Base-by-base conservation (phyloP, 2,888 invertebrate genomes). In the Apomyelois bistriatella region DNA sequence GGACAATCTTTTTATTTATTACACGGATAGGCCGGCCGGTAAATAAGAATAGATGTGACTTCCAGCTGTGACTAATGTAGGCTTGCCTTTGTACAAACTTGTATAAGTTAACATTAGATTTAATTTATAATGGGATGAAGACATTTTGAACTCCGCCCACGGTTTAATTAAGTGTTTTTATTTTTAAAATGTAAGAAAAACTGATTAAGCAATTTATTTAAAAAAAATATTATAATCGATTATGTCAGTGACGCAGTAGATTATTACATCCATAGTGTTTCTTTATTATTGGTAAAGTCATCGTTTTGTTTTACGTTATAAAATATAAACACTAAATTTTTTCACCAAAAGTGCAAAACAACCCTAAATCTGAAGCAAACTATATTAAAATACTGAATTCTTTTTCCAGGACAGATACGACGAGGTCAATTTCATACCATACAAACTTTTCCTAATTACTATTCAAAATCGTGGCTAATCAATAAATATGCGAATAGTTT, bases 31-130 rank as follows among this genome's bases (percentile, higher is more conserved):
- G 76, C 72, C 69, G 68, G 64, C 61, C 68, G 62, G 73, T 79
- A 79, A 78, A 79, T 78, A 80, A 74, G 74, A 75, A 80, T 80
- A 76, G 79, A 79, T 78, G 76, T 71, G 77, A 64, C 66, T 66
- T 71, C 89, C 79, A 61, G 87, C 88, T 87, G 88, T 85, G 88
- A 86, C 80, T 82, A 85, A 85, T 80, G 75, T 67, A 49, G 46
- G 63, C 64, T 73, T 16, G 32, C 71, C 76, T 75, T 76, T 70
- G 70, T 77, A 74, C 62, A 71, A 70, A 62, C 72, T 70, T 74
- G 72, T 74, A 76, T 82, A 77, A 74, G 61, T 77, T 76, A 79
- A 77, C 76, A 78, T 85, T 84, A 83, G 64, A 68, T 79, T 71
- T 74, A 81, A 86, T 85, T 86, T 87, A 85, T 82, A 70, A 67